A percentile compares a stretch with the other conserved stretches of the same genome.
phyloP scores from a whole-genome alignment of 2,113 vertebrate genomes.

The Murina feae region DNA sequence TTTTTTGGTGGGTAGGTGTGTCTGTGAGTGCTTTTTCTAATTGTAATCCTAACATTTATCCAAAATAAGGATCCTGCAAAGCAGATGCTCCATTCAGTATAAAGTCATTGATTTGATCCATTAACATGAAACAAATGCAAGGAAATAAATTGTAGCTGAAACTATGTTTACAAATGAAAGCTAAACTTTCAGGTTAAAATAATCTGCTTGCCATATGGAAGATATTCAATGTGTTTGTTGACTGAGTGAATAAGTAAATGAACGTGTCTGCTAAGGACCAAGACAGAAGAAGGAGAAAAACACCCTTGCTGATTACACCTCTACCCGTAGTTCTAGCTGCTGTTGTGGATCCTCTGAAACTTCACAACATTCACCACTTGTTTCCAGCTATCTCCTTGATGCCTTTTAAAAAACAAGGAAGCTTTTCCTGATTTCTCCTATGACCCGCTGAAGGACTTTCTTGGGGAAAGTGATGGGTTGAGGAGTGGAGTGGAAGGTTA shows the following conservation, averaged over 20 bases:
- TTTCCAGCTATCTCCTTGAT: background rate
- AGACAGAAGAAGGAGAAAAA: background rate
- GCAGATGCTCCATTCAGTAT: background rate
- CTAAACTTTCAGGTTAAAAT: background rate
- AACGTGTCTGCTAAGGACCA: background rate
- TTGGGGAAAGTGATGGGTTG: background rate
- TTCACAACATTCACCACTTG: background rate
- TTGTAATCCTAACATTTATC: background rate
- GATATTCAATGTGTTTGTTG: background rate
- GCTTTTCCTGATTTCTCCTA: background rate
- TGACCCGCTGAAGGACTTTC: background rate
- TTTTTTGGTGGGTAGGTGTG: background rate
- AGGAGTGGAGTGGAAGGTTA: background rate
- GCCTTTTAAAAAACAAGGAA: background rate
- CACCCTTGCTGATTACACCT: background rate
- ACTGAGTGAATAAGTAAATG: background rate
- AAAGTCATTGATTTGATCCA: background rate
- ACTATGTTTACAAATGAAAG: conserved; percentile 8
- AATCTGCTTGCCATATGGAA: background rate
- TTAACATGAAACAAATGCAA: conserved; percentile 4
- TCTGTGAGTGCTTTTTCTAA: background rate
- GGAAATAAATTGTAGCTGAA: background rate
- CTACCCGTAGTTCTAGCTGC: background rate
- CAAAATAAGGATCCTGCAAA: background rate
- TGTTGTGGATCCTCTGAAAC: background rate